A percentile compares a stretch with the other conserved stretches of the same genome.
phyloP scores from a whole-genome alignment of 2,797 vertebrate species.

The Holocentrus rufus region DNA sequence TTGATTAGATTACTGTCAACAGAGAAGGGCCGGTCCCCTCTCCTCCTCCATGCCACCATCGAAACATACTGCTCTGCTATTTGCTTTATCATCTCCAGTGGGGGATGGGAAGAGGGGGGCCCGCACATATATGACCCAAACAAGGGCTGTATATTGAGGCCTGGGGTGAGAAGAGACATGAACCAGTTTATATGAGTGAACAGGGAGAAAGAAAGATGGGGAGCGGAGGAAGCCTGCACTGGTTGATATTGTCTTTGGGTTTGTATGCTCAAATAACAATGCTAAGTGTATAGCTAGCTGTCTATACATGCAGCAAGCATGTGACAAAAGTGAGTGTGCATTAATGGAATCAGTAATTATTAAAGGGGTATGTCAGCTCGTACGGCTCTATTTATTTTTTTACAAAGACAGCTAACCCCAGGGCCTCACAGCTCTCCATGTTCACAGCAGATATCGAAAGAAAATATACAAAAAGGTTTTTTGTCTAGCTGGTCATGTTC shows the following conservation, averaged over 20 bases:
- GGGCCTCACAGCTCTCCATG: constrained; percentile 24
- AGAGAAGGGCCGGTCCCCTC: constrained; percentile 46
- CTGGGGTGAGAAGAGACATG: constrained; percentile 60
- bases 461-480: constrained; percentile 43
- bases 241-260: constrained; percentile 21
- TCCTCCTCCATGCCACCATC: constrained; percentile 48
- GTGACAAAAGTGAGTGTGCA: constrained; percentile 28
- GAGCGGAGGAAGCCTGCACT: constrained; percentile 29
- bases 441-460: constrained; percentile 7
- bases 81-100: constrained; percentile 59
- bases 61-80: constrained; percentile 61
- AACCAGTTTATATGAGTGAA: constrained; percentile 56
- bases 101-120: constrained; percentile 58
- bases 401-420: constrained; percentile 7
- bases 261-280: neutral
- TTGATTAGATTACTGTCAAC: constrained; percentile 52
- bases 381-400: constrained; percentile 15
- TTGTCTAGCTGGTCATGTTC: constrained; percentile 4
- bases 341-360: constrained; percentile 23
- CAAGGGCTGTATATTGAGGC: constrained; percentile 61
- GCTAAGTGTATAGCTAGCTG: constrained; percentile 16
- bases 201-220: constrained; percentile 44
- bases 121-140: constrained; percentile 62
- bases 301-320: constrained; percentile 20
- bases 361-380: constrained; percentile 6